Conservation (phyloP, 2,113 vertebrate genomes). For the Rhea pennata region DNA sequence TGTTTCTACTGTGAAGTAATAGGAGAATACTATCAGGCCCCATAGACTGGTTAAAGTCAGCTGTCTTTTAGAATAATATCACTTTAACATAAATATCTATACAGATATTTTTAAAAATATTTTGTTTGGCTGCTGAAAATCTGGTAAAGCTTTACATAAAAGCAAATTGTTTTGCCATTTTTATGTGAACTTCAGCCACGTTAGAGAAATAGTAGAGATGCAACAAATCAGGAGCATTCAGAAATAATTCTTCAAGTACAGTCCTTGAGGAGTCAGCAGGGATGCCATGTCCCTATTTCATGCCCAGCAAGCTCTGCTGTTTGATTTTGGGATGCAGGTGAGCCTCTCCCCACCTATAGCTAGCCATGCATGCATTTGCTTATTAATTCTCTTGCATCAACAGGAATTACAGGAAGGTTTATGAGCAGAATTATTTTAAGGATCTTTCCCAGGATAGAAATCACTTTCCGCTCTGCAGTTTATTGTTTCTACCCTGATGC, state of each 20-base stretch:
- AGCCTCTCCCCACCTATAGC: not conserved
- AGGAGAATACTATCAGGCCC: not conserved
- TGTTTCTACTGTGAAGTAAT: not conserved
- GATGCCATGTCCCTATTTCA: not conserved
- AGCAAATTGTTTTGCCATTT: not conserved
- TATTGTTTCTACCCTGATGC: not conserved
- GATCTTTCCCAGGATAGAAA: not conserved
- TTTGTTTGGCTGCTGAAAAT: not conserved
- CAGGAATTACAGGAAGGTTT: not conserved
- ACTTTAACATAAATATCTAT: not conserved
- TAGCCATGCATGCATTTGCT: too few species aligned
- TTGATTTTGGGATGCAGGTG: not conserved
- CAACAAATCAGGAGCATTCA: not conserved
- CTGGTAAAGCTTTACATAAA: not conserved
- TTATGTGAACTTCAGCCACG: not conserved
- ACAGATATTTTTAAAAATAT: not conserved
- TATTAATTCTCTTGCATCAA: not conserved
- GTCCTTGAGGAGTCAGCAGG: not conserved
- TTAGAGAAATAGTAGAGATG: not conserved
- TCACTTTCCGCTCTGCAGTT: not conserved
- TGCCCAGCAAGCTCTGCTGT: not conserved
- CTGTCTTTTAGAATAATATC: not conserved
- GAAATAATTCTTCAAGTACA: not conserved
- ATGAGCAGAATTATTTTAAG: not conserved
- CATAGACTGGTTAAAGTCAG: not conserved